Base-by-base conservation (phyloP, 2,113 vertebrate genomes). In the Sphaerodactylus townsendi region DNA sequence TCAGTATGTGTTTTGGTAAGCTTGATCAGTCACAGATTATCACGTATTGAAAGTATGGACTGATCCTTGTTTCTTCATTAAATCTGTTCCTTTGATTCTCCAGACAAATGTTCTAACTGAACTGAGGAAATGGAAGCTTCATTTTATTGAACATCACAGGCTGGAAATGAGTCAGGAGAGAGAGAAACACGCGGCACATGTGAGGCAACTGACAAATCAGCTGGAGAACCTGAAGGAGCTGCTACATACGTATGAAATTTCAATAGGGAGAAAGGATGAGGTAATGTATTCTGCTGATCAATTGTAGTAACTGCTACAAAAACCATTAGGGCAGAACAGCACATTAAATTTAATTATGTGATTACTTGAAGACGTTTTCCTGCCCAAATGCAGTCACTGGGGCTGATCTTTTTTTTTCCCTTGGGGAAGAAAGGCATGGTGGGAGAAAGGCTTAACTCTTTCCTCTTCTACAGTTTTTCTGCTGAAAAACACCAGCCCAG, bases 181-280 rank as follows among this genome's bases (percentile, higher is more conserved):
- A 89, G 97, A 99, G 62, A 97, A 93, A 62, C 94, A 97, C 1
- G 88, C 91, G 1, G 90, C 94, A 35, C 94, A 96, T 2, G 65
- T 96, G 87, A 96, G 94, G 82, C 96, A 94, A 53, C 84, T 98
- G 71, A 93, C 77, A 75, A 94, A 89, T 69, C 97, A 99, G 91
- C 85, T 97, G 46, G 95, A 93, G 73, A 93, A 95, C 84, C 90
- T 99, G 72, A 98, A 97, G 93, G 96, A 97, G 64, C 93, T 99
- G 66, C 94, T 99, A 2, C 95, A 92, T 69, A 95, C 97, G 44
- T 98, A 97, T 0, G 97, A 99, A 93, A 94, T 95, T 5, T 98
- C 98, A 74, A 90, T 96, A 90, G 94, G 96, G 79, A 97, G 97
- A 82, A 99, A 99, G 94, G 98, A 99, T 79, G 97, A 99, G 98